phyloP scores from a whole-genome alignment of 2,113 vertebrate species.

The Gopherus flavomarginatus region DNA sequence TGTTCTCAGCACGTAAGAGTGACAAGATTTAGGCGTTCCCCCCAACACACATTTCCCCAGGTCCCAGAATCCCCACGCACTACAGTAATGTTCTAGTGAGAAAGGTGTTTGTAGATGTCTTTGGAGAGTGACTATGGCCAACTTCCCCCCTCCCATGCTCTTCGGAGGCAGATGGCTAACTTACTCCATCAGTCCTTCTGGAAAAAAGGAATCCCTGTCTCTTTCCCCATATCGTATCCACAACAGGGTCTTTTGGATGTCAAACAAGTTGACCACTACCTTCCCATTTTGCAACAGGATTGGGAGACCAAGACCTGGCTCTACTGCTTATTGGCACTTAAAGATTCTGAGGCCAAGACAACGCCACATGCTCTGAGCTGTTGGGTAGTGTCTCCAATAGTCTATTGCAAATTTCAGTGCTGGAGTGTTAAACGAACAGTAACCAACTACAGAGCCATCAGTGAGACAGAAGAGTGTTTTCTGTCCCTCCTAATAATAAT shows the following conservation, averaged over 20 bases:
- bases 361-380: fast-evolving
- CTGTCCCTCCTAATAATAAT: not conserved
- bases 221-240: not conserved
- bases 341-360: not conserved
- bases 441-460: not conserved
- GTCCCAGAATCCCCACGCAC: fast-evolving
- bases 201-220: not conserved
- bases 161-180: not conserved
- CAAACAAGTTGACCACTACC: not conserved
- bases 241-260: fast-evolving
- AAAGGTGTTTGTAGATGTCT: not conserved
- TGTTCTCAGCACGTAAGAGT: not conserved
- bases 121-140: not conserved
- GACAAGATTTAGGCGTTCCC: not conserved
- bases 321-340: not conserved
- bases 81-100: not conserved
- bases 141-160: not conserved
- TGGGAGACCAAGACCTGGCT: not conserved
- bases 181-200: not conserved
- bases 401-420: not conserved
- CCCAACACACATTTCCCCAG: not conserved
- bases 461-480: not conserved
- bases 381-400: not conserved
- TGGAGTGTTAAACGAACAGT: not conserved
- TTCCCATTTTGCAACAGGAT: not conserved